A percentile compares a stretch with the other conserved stretches of the same genome.
Conservation (phyloP, 2,888 invertebrate genomes). For the Drosophila vallismaia region DNA sequence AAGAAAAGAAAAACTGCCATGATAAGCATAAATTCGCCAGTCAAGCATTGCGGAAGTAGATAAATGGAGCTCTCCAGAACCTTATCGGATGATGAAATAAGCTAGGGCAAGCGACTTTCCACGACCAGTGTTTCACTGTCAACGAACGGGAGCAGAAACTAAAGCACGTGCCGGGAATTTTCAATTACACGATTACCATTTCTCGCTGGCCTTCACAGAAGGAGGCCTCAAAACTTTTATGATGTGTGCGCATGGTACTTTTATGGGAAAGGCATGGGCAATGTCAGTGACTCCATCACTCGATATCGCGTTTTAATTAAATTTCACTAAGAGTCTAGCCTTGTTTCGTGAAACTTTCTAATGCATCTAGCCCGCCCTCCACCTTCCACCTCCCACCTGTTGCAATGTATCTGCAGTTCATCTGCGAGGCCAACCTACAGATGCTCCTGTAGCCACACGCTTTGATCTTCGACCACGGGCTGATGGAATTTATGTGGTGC, state of each 20-base stretch:
- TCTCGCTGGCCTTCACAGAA: constrained; percentile 36
- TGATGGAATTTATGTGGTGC: constrained; percentile 64
- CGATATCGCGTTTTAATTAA: constrained; percentile 56
- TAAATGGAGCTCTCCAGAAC: constrained; percentile 3
- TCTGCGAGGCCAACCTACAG: constrained; percentile 50
- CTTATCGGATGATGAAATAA: constrained; percentile 11
- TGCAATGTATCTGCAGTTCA: constrained; percentile 43
- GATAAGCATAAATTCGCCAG: constrained; percentile 22
- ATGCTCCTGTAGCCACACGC: constrained; percentile 39
- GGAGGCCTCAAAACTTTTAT: constrained; percentile 52
- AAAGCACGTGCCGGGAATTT: constrained; percentile 69
- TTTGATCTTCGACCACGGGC: constrained; percentile 66
- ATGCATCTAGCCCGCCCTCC: constrained; percentile 14
- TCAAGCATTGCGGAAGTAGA: constrained; percentile 25
- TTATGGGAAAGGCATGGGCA: constrained; percentile 22
- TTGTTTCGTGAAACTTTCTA: constrained; percentile 51
- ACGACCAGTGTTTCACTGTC: constrained; percentile 51
- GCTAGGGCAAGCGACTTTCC: constrained; percentile 24
- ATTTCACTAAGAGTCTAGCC: constrained; percentile 51
- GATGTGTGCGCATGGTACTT: constrained; percentile 49
- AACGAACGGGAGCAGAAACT: constrained; percentile 53
- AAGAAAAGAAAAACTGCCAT: constrained; percentile 1
- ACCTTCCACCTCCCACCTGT: constrained; percentile 41
- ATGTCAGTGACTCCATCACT: constrained; percentile 47
- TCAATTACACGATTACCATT: constrained; percentile 64